Percentiles rank a stretch among this genome's conserved stretches.
Evolutionary conservation across 2,113 vertebrate species (phyloP).

Genomic region (Sinosuthora webbiana): DNA sequence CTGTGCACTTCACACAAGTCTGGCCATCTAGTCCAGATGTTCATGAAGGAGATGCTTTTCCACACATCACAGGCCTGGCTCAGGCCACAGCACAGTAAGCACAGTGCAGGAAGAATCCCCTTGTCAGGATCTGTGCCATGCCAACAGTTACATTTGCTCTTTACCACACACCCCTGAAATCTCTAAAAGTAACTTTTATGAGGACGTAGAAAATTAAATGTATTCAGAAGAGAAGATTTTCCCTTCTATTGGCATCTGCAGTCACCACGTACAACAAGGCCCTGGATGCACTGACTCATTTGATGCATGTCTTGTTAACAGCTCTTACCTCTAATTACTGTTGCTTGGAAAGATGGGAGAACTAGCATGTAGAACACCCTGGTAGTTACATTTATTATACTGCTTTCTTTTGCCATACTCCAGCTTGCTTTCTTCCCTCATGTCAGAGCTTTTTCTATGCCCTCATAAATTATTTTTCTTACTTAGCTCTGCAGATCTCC

Average conservation of each 20-base stretch:
- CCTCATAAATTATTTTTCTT: conserved; percentile 8
- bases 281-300: background rate
- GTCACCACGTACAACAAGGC: background rate
- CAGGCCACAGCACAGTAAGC: background rate
- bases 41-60: background rate
- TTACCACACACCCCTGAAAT: background rate
- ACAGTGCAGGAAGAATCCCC: background rate
- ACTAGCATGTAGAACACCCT: background rate
- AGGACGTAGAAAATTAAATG: background rate
- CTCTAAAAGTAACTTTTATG: background rate
- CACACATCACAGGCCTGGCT: background rate
- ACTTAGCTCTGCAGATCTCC: conserved; percentile 19
- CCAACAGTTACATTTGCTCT: background rate
- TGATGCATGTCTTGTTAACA: background rate
- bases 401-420: background rate
- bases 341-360: background rate
- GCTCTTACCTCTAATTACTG: conserved; percentile 15
- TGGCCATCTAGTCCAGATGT: background rate
- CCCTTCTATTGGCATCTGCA: background rate
- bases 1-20: background rate
- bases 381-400: background rate
- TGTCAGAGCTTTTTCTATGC: background rate
- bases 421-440: background rate
- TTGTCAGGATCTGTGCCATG: background rate
- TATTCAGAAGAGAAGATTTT: background rate